Base-by-base conservation (phyloP, 2,797 vertebrate genomes). In the Cheirogaleus major region DNA sequence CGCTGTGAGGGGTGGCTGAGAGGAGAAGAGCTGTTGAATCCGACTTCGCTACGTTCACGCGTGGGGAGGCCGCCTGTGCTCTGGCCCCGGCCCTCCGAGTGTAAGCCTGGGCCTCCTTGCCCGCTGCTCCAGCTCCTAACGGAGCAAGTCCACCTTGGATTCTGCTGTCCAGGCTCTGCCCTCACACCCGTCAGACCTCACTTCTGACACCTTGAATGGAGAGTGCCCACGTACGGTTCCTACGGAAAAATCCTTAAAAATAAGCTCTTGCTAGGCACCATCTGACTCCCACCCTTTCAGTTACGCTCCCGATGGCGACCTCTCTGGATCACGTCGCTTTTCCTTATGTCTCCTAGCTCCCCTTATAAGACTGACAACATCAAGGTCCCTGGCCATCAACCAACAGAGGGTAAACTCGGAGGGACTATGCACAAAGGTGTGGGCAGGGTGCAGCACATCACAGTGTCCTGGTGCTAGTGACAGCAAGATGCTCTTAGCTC, bases 361-460 rank as follows among this genome's bases (percentile, higher is more conserved):
- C 85, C 45, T 75, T 38, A 25, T 2, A 84, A 61, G 22, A n/a
- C 76, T 89, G 55, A n/a, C 52, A 48, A 72, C 59, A 15, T 43
- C 52, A 88, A 30, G 32, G 27, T 82, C 25, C 55, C 50, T 17
- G 15, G 32, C 41, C 76, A 25, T 57, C 27, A 48, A 78, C 5
- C 27, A 52, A 78, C 7, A 50, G 32, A 43, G 1, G 17, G 15
- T n/a, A n/a, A 72, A 57, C 22, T 72, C 86, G 25, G 12, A 59
- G 65, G 30, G 20, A 20, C 20, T 5, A 2, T 67, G 52, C 32
- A 55, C n/a, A 65, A 67, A 91, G 73, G 0, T 22, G 9, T 14
- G n/a, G 41, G 18, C 4, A 50, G 43, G 0, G 27, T 25, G 22
- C 35, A 50, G 41, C 2, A 32, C 20, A 0, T 3, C 1, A 4